These are phyloP conservation scores for Leptinotarsa juncta DNA, from an alignment of 2,888 invertebrate genomes.

Conservation along the genomic window DNA sequence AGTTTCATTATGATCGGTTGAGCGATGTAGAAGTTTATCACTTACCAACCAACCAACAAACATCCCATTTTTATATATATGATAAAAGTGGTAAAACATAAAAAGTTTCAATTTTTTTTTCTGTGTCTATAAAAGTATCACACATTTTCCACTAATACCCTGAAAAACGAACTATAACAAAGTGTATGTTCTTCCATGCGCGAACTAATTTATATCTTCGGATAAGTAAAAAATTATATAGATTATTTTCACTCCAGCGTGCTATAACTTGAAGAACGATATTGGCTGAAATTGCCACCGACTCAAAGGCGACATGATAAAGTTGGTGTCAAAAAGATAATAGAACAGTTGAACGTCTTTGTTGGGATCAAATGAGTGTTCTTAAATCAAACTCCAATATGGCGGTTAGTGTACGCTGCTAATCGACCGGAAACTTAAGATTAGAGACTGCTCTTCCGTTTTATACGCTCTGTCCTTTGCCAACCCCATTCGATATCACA, in stretches of 20 bases:
- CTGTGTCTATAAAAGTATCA: neutral
- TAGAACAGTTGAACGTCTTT: slow-evolving; percentile 65
- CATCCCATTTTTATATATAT: too few relatives aligned
- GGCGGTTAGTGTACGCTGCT: slow-evolving; percentile 65
- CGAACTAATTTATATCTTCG: slow-evolving; percentile 35
- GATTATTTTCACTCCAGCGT: slow-evolving; percentile 54
- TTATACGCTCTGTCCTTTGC: slow-evolving; percentile 28
- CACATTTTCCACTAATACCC: slow-evolving; percentile 10
- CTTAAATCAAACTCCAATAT: slow-evolving; percentile 68
- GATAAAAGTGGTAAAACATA: too few relatives aligned
- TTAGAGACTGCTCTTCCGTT: slow-evolving; percentile 59
- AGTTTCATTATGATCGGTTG: too few relatives aligned
- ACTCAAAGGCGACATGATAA: slow-evolving; percentile 58
- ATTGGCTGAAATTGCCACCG: slow-evolving; percentile 59
- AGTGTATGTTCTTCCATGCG: slow-evolving; percentile 24
- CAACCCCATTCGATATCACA: slow-evolving; percentile 38
- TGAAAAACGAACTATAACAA: neutral
- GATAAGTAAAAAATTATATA: slow-evolving; percentile 54
- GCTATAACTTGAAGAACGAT: slow-evolving; percentile 53
- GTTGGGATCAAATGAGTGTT: slow-evolving; percentile 66
- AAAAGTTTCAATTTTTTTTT: too few relatives aligned
- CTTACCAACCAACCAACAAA: too few relatives aligned
- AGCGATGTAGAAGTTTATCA: too few relatives aligned
- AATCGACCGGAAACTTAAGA: slow-evolving; percentile 67
- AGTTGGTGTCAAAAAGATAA: slow-evolving; percentile 64